A percentile compares a stretch with the other conserved stretches of the same genome.
phyloP scores from a whole-genome alignment of 2,797 vertebrate species.

The Macropodus opercularis region DNA sequence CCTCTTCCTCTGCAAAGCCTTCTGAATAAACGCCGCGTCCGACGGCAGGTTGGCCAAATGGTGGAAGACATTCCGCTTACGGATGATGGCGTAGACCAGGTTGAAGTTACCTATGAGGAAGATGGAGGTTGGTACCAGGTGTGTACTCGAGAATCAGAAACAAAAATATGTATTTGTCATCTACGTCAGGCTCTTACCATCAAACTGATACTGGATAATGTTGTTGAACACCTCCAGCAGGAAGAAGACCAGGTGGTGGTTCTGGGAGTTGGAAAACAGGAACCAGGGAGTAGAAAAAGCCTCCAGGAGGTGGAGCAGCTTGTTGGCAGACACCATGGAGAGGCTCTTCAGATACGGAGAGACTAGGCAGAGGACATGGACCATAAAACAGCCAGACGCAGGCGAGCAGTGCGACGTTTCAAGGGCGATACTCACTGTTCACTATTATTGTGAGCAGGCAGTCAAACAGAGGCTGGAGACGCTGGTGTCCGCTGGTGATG shows the following conservation, averaged over 20 bases:
- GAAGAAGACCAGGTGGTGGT: conserved; percentile 97
- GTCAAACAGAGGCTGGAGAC: conserved; percentile 94
- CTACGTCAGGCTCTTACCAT: conserved; percentile 82
- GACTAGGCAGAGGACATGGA: conserved; percentile 79
- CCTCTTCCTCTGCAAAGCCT: conserved; percentile 84
- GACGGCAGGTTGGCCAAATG: conserved; percentile 90
- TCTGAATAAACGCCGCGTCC: conserved; percentile 84
- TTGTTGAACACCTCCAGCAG: conserved; percentile 98
- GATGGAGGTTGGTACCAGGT: not conserved
- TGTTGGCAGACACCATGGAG: conserved; percentile 97
- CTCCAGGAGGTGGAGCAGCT: conserved; percentile 95
- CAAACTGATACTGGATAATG: conserved; percentile 99
- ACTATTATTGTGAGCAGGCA: conserved; percentile 96
- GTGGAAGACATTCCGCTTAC: conserved; percentile 90
- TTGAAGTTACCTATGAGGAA: conserved; percentile 87
- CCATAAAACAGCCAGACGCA: too few relatives aligned
- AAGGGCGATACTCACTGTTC: conserved; percentile 83
- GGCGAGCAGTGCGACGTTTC: not conserved
- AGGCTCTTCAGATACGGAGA: conserved; percentile 97
- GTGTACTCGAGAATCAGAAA: too few relatives aligned
- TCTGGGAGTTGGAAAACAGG: conserved; percentile 90
- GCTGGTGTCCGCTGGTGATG: conserved; percentile 93
- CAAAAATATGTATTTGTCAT: too few relatives aligned
- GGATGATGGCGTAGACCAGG: conserved; percentile 91
- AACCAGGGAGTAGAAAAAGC: conserved; percentile 95